phyloP scores from a whole-genome alignment of 1,140 invertebrate species.

The Eurytemora carolleeae region DNA sequence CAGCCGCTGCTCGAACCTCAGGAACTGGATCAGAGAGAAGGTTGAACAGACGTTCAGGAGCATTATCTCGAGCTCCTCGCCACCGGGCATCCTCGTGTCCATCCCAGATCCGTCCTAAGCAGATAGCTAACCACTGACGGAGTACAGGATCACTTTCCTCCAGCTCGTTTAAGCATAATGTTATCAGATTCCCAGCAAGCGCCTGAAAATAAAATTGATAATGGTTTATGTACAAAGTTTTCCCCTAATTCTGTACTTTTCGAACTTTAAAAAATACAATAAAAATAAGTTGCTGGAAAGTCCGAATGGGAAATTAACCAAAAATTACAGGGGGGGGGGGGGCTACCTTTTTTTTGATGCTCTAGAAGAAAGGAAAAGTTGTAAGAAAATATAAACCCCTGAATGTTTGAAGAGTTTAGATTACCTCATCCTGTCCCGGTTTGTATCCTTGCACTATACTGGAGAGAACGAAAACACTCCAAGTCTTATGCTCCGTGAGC shows the following conservation, averaged over 20 bases:
- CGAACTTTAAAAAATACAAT: no score
- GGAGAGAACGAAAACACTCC: conserved; percentile 70
- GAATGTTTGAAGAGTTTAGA: no score
- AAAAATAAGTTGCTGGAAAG: no score
- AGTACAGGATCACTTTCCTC: conserved; percentile 39
- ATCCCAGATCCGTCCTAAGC: conserved; percentile 79
- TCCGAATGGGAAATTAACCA: no score
- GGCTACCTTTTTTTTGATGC: no score
- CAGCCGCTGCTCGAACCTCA: conserved; percentile 70
- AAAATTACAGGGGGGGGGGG: no score
- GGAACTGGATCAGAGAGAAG: conserved; percentile 57
- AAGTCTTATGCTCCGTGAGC: conserved; percentile 33
- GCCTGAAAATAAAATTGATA: no score
- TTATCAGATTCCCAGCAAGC: conserved; percentile 61
- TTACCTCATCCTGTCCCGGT: conserved; percentile 50
- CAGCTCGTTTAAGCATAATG: conserved; percentile 56
- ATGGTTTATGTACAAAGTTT: no score
- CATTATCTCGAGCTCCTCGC: conserved; percentile 83
- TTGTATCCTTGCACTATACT: conserved; percentile 75
- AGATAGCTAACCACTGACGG: conserved; percentile 77
- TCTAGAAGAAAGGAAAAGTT: no score
- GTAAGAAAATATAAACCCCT: no score
- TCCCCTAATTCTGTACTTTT: no score
- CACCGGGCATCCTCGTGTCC: conserved; percentile 79
- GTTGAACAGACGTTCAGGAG: conserved; percentile 75